phyloP scores from a whole-genome alignment of 2,888 invertebrate genomes.

The Conus canariensis region DNA sequence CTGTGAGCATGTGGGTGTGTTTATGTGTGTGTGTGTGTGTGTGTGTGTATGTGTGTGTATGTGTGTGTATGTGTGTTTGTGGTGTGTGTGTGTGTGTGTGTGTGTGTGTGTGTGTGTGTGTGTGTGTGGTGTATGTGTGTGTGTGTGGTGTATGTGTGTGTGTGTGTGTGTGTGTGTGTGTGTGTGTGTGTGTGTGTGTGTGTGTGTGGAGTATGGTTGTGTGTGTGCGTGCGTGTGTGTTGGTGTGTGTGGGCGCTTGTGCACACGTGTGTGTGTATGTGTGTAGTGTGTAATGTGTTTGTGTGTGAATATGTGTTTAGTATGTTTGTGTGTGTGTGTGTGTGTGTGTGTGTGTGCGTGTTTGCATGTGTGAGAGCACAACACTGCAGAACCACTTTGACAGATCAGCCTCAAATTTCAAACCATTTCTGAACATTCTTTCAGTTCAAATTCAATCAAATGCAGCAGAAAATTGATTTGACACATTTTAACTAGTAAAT shows the following conservation, averaged over 20 bases:
- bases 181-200: background rate
- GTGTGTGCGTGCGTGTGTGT: background rate
- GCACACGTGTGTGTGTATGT: no score
- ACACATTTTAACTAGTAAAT: no score
- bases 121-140: background rate
- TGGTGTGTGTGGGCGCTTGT: no score
- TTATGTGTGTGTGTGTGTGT: background rate
- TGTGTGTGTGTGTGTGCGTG: background rate
- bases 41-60: background rate
- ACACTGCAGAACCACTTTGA: background rate
- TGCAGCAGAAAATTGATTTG: no score
- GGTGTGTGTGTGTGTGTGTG: background rate
- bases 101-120: constrained; percentile 2
- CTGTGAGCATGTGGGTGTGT: background rate
- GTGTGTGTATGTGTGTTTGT: background rate
- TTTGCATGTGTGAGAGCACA: background rate
- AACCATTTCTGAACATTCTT: background rate
- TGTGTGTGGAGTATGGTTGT: background rate
- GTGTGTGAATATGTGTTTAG: background rate
- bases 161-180: background rate
- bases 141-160: background rate
- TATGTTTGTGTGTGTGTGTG: background rate
- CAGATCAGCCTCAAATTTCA: no score
- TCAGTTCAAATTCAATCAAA: no score
- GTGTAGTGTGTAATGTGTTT: background rate